These are phyloP conservation scores for Calosoma granatense DNA, from an alignment of 1,140 invertebrate species.

Conservation along the genomic window DNA sequence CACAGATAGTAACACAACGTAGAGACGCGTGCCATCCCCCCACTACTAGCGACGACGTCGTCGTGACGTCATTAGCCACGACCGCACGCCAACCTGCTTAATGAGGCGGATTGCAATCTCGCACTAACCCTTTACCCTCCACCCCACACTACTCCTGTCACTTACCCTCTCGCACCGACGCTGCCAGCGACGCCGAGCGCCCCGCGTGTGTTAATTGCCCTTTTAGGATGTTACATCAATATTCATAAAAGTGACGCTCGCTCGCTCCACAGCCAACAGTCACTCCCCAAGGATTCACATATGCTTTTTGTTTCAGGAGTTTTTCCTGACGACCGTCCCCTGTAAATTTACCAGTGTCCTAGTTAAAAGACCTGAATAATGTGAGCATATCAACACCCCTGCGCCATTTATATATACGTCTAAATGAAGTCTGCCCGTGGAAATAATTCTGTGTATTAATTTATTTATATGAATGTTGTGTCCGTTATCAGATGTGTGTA, in stretches of 20 bases:
- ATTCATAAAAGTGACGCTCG: neutral
- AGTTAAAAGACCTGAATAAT: no score
- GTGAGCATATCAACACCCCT: no score
- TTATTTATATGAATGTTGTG: no score
- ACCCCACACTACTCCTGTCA: neutral
- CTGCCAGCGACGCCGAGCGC: neutral
- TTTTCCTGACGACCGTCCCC: no score
- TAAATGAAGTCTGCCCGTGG: no score
- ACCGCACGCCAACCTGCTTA: neutral
- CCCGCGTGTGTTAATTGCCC: constrained; percentile 1
- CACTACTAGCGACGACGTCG: neutral
- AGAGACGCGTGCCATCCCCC: neutral
- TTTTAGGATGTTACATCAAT: neutral
- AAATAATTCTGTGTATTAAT: no score
- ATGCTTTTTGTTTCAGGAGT: no score
- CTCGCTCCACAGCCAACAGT: neutral
- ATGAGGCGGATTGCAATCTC: no score
- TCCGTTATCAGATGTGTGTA: no score
- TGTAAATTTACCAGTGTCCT: no score
- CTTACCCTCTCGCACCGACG: neutral
- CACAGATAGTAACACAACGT: neutral
- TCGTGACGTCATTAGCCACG: neutral
- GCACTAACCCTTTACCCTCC: neutral
- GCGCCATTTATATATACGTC: no score
- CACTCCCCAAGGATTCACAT: neutral